Evolutionary conservation across 1,140 invertebrate species (phyloP), one percentile per base, ranked within the genome.

Genomic region (Solen grandis): DNA sequence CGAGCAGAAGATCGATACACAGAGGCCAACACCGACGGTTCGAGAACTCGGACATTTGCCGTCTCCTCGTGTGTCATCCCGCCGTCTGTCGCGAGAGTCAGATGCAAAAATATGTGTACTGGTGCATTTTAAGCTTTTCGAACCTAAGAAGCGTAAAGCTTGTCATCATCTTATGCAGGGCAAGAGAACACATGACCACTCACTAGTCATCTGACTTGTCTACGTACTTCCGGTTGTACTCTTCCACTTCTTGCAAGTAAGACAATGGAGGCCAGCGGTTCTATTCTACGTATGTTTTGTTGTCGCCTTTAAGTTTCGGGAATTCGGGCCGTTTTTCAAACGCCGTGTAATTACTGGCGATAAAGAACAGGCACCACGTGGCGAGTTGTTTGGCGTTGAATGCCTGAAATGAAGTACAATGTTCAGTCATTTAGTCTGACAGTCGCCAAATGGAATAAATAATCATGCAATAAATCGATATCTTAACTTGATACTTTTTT

Each of bases 331-430:
- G 41, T 1, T 85, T 78, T 54, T 86, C 81, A 66, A 91, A 90
- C 1, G 88, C 82, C 3, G 86, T 66, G 76, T 88, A 90, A 76
- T 91, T 91, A 5, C 86, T 84, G 0, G 88, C 83, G 33, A 91
- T 90, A 66, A 91, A 91, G 62, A 88, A 87, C 27, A 90, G 78
- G 80, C 90, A 91, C 88, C 88, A 91, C 3, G 78, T 77, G 14
- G 80, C 69, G 35, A 91, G 69, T 62, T 91, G 89, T 0, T 84
- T 76, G 5, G 90, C 88, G 73, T 91, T 90, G 80, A 88, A 82
- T 19, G 76, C 52, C 90, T 91, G 82, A 29, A 86, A 85, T 19
- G 38, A 29, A 59, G 41, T 46, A 46, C 8, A 46, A 8, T 46
- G 41, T 46, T 8, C 8, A 10, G 19, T 19, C 33, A 33, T 63